Conservation (phyloP, 2,797 vertebrate species). For the Manis crassicaudata region DNA sequence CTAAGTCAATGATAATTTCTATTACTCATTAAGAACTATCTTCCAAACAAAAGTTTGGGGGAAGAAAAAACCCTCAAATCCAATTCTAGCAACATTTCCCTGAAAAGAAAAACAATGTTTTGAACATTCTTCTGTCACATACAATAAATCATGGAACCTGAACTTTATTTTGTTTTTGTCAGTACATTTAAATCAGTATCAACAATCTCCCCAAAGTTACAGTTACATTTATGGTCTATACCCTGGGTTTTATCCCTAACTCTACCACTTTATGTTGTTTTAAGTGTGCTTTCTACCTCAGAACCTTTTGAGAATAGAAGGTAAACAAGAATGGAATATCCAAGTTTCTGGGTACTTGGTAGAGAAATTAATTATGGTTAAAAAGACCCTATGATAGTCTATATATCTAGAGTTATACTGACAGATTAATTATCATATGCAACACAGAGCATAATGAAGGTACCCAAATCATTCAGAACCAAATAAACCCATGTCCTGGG, state of each 20-base stretch:
- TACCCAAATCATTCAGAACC: not conserved
- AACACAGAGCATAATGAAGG: not conserved
- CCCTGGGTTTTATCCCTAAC: not conserved
- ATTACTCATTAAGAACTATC: not conserved
- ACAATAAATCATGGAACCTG: not conserved
- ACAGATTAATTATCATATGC: not conserved
- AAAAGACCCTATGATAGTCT: not conserved
- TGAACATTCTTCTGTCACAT: not conserved
- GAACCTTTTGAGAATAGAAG: conserved; percentile 25
- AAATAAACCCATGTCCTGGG: not conserved
- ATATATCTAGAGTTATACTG: not conserved
- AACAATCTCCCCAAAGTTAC: not conserved
- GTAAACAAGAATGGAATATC: not conserved
- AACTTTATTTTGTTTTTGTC: not conserved
- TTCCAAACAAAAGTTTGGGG: not conserved
- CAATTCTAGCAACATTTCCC: not conserved
- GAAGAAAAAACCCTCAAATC: not conserved
- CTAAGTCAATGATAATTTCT: not conserved
- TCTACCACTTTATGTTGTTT: not conserved
- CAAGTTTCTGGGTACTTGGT: not conserved
- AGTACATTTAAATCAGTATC: not conserved
- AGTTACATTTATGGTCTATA: not conserved
- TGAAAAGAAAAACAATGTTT: not conserved
- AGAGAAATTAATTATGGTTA: conserved; percentile 25
- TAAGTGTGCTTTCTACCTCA: not conserved